Percentiles rank a stretch among this genome's conserved stretches.
Conservation (phyloP, 2,888 invertebrate species). For the Dioctria linearis region DNA sequence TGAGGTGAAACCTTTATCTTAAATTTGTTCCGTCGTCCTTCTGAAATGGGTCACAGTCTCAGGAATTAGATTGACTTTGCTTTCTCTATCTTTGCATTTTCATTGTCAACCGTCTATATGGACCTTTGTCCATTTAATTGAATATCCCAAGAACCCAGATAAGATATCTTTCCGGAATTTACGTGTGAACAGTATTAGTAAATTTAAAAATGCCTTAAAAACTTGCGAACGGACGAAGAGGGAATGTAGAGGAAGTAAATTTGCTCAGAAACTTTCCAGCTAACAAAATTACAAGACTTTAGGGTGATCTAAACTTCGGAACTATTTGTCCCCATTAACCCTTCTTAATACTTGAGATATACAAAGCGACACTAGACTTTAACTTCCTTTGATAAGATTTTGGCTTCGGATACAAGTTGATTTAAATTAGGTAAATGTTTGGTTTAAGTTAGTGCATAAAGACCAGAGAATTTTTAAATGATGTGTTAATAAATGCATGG, state of each 20-base stretch:
- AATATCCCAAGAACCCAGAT: not conserved
- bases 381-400: too few relatives aligned
- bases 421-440: too few relatives aligned
- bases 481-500: too few relatives aligned
- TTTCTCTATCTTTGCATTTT: not conserved
- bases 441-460: too few relatives aligned
- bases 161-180: too few relatives aligned
- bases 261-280: not conserved
- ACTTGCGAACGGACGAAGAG: constrained; percentile 11
- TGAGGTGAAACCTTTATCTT: too few relatives aligned
- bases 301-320: constrained; percentile 26
- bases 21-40: not conserved
- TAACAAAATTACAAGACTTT: constrained; percentile 22
- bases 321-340: not conserved
- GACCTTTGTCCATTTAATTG: constrained; percentile 3
- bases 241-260: not conserved
- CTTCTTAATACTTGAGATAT: not conserved
- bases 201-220: not conserved
- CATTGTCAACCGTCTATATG: not conserved
- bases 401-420: too few relatives aligned
- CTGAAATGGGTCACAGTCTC: not conserved
- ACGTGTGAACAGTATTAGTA: too few relatives aligned
- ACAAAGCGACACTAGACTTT: not conserved
- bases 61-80: not conserved
- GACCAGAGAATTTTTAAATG: too few relatives aligned